Percentiles rank a stretch among this genome's conserved stretches.
Conservation (phyloP, 2,113 vertebrate genomes). For the Camelus bactrianus region DNA sequence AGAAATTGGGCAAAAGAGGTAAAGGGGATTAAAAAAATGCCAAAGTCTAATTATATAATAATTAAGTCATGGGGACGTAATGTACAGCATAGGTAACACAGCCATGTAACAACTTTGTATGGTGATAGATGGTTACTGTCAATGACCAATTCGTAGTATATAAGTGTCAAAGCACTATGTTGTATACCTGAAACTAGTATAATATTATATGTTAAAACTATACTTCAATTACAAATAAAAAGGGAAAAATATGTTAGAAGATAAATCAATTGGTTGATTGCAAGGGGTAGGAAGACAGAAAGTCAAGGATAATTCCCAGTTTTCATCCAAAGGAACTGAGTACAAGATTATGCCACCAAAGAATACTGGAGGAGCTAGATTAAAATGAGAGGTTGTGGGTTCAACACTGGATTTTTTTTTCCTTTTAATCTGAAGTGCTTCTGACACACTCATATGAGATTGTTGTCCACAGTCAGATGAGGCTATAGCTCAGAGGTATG, state of each 20-base stretch:
- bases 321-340: background rate
- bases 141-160: background rate
- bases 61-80: background rate
- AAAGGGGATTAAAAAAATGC: too few relatives aligned
- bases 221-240: background rate
- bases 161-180: background rate
- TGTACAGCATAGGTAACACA: background rate
- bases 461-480: background rate
- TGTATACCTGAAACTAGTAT: background rate
- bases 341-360: background rate
- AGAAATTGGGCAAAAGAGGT: too few relatives aligned
- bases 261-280: background rate
- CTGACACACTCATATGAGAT: background rate
- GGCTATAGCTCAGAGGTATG: background rate
- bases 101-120: background rate
- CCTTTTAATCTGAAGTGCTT: background rate
- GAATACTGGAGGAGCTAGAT: background rate
- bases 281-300: background rate
- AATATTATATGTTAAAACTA: background rate
- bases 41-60: too few relatives aligned
- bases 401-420: background rate
- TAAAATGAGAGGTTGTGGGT: background rate
- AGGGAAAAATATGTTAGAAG: background rate
- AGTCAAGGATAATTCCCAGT: background rate
- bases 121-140: background rate